These are phyloP conservation scores for Epizoanthus rinbou DNA, from an alignment of 92 coral and sea anemone genomes.

Conservation along the genomic window DNA sequence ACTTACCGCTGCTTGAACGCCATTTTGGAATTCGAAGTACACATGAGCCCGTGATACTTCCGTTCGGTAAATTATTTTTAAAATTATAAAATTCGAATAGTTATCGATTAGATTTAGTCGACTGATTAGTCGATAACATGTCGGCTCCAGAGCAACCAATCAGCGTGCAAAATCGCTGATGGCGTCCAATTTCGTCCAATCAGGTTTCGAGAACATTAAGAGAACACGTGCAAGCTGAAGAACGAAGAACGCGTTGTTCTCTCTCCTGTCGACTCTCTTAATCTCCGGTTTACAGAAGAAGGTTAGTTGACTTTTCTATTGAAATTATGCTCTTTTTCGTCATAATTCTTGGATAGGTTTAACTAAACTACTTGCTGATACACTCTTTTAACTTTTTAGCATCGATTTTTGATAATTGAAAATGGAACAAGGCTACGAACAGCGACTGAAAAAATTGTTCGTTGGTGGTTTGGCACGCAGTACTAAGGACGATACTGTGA, in stretches of 20 bases:
- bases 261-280: not conserved
- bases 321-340: no score
- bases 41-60: constrained; percentile 55
- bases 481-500: constrained; percentile 73
- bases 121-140: not conserved
- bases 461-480: constrained; percentile 87
- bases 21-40: constrained; percentile 63
- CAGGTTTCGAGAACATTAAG: constrained; percentile 22
- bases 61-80: constrained; percentile 5
- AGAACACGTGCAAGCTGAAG: constrained; percentile 25
- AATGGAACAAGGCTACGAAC: constrained; percentile 46
- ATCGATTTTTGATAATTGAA: not conserved
- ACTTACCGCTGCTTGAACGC: constrained; percentile 90
- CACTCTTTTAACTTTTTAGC: not conserved
- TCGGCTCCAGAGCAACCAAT: constrained; percentile 11
- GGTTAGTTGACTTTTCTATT: not conserved
- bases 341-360: no score
- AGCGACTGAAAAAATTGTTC: constrained; percentile 81
- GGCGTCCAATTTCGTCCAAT: constrained; percentile 35
- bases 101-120: not conserved
- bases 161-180: not conserved
- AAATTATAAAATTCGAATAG: not conserved
- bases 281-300: no score
- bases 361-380: no score
- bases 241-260: constrained; percentile 8